Conservation (phyloP, 2,797 vertebrate species). For the Rhinophrynus dorsalis region DNA sequence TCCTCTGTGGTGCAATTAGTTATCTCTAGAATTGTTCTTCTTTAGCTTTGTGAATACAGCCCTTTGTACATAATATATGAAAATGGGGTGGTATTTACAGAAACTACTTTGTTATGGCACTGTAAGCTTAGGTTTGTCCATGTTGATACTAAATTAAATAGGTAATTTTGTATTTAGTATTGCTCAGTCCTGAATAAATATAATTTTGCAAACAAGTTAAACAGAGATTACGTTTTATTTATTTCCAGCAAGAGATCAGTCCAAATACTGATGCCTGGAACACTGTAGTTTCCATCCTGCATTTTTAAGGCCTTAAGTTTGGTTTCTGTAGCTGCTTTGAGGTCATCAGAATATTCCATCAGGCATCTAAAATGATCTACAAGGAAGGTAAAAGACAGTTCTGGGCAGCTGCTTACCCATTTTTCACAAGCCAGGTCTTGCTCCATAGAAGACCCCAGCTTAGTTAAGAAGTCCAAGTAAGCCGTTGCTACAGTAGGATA, state of each 20-base stretch:
- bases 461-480: constrained; percentile 17
- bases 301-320: constrained; percentile 8
- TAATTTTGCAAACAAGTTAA: too few relatives aligned
- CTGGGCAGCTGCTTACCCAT: not conserved
- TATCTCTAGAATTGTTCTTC: too few relatives aligned
- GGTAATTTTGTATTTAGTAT: too few relatives aligned
- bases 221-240: constrained; percentile 8
- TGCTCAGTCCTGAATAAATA: too few relatives aligned
- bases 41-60: too few relatives aligned
- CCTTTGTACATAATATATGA: too few relatives aligned
- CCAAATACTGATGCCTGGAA: constrained; percentile 29
- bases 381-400: not conserved
- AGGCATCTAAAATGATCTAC: constrained; percentile 15
- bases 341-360: not conserved
- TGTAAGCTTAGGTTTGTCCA: too few relatives aligned
- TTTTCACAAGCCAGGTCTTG: not conserved
- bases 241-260: constrained; percentile 22
- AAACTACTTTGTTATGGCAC: too few relatives aligned
- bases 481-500: not conserved
- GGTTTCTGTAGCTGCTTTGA: not conserved
- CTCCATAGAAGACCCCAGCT: constrained; percentile 7
- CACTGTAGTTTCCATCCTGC: constrained; percentile 24
- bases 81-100: too few relatives aligned
- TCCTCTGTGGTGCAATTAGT: too few relatives aligned
- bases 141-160: too few relatives aligned